Evolutionary conservation across 2,113 vertebrate genomes (phyloP).

Genomic region (Saccopteryx leptura): DNA sequence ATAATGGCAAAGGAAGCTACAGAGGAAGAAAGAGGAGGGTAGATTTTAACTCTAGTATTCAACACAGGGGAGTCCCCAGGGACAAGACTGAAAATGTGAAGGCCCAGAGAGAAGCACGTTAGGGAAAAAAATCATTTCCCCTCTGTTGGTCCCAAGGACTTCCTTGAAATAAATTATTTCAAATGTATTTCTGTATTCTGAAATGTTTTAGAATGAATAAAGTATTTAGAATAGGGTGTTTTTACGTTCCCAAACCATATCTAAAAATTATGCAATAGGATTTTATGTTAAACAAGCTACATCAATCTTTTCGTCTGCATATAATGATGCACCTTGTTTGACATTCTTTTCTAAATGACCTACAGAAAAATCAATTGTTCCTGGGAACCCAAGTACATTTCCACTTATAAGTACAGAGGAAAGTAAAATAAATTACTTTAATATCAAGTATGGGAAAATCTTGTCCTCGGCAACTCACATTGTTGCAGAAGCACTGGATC

Average conservation of each 20-base stretch:
- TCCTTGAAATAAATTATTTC: constrained; percentile 67
- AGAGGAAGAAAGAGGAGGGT: constrained; percentile 52
- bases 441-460: constrained; percentile 44
- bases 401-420: constrained; percentile 52
- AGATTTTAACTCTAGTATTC: constrained; percentile 73
- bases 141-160: constrained; percentile 56
- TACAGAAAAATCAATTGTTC: constrained; percentile 80
- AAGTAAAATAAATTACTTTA: constrained; percentile 69
- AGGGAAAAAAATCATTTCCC: neutral
- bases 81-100: constrained; percentile 53
- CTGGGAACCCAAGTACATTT: constrained; percentile 67
- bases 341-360: constrained; percentile 79
- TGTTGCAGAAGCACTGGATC: neutral
- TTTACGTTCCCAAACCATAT: constrained; percentile 28
- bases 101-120: constrained; percentile 23
- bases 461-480: neutral
- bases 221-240: constrained; percentile 34
- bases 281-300: constrained; percentile 57
- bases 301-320: constrained; percentile 47
- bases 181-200: constrained; percentile 49
- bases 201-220: constrained; percentile 67
- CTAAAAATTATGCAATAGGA: constrained; percentile 56
- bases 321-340: constrained; percentile 65
- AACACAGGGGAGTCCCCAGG: constrained; percentile 56
- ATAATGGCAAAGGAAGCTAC: constrained; percentile 63